A percentile compares a stretch with the other conserved stretches of the same genome.
These are phyloP conservation scores for Borostomias antarcticus DNA, from an alignment of 2,797 vertebrate species.

Conservation along the genomic window DNA sequence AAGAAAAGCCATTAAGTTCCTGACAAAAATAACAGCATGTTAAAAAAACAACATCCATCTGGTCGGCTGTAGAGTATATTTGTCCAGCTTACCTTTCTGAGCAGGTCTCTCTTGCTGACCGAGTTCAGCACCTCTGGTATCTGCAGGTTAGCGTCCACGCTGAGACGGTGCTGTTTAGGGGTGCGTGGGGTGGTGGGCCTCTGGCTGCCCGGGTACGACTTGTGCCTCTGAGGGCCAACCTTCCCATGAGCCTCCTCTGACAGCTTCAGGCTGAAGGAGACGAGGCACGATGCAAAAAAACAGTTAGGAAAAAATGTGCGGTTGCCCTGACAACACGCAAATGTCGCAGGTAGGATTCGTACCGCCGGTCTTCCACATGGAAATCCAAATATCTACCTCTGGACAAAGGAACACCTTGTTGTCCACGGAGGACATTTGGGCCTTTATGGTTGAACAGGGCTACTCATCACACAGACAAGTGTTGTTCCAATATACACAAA, in stretches of 20 bases:
- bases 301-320: neutral
- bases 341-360: too few relatives aligned
- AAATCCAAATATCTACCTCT: too few relatives aligned
- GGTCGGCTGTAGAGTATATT: neutral
- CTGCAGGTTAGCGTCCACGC: slow-evolving; percentile 94
- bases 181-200: slow-evolving; percentile 84
- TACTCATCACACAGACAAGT: too few relatives aligned
- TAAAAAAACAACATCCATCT: neutral
- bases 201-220: slow-evolving; percentile 78
- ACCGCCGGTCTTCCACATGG: neutral
- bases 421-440: too few relatives aligned
- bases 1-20: too few relatives aligned
- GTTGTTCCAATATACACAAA: too few relatives aligned
- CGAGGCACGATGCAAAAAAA: neutral
- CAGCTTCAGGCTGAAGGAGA: slow-evolving; percentile 78
- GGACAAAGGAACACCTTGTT: too few relatives aligned
- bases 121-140: slow-evolving; percentile 92
- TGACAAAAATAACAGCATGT: too few relatives aligned
- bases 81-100: slow-evolving; percentile 82
- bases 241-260: slow-evolving; percentile 79
- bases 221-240: slow-evolving; percentile 82
- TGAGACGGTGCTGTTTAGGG: slow-evolving; percentile 90
- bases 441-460: too few relatives aligned
- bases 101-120: slow-evolving; percentile 93
- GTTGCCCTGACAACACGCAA: too few relatives aligned